Evolutionary conservation across 2,888 invertebrate genomes (phyloP).

Genomic region (Drepanosiphum platanoidis): DNA sequence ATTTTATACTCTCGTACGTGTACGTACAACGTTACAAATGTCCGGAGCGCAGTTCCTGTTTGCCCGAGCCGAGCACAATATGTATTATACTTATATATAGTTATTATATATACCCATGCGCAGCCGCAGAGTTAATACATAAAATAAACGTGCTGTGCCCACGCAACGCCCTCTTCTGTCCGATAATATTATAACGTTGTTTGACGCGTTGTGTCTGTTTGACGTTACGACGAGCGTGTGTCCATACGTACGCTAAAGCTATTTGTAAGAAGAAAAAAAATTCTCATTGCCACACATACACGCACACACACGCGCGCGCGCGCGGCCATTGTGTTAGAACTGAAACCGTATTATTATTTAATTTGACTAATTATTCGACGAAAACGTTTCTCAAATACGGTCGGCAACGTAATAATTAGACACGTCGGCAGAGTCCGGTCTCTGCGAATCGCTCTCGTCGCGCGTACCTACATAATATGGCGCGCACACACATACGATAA

Average conservation of each 20-base stretch:
- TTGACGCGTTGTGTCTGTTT: slow-evolving; percentile 4
- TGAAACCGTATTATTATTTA: slow-evolving; percentile 12
- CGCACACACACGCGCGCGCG: not conserved
- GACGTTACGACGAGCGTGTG: not conserved
- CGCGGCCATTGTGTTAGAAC: not conserved
- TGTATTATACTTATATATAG: not conserved
- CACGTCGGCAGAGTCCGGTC: not conserved
- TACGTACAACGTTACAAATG: not conserved
- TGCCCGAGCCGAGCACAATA: not conserved
- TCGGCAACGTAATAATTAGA: slow-evolving; percentile 6
- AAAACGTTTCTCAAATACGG: slow-evolving; percentile 15
- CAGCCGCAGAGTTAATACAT: not conserved
- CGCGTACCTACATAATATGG: too few species aligned
- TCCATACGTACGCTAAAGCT: not conserved
- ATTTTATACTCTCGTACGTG: too few species aligned
- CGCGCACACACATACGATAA: not conserved
- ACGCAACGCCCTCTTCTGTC: slow-evolving; percentile 24
- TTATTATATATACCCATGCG: not conserved
- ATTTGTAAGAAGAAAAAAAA: too few species aligned
- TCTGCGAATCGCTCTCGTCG: not conserved
- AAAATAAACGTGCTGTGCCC: slow-evolving; percentile 12
- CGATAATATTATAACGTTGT: slow-evolving; percentile 8
- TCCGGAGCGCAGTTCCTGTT: slow-evolving; percentile 2
- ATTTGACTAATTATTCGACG: slow-evolving; percentile 31
- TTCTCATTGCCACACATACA: not conserved